phyloP scores from a whole-genome alignment of 92 coral and sea anemone genomes.

The Paramuricea clavata region DNA sequence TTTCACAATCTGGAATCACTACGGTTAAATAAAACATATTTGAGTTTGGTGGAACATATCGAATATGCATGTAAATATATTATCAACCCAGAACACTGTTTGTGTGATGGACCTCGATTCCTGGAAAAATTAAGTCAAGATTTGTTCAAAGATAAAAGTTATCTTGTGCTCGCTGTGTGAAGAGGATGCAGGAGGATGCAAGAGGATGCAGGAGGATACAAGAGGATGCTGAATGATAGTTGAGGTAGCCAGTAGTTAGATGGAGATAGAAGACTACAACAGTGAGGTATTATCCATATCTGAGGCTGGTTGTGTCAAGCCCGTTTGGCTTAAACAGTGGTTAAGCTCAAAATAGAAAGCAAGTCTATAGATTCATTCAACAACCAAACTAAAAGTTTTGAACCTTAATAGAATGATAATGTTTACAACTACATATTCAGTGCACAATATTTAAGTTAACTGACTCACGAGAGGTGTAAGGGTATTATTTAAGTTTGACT shows the following conservation, averaged over 20 bases:
- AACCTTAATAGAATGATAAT: too few species aligned
- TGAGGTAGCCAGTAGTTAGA: neutral
- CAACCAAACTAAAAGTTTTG: too few species aligned
- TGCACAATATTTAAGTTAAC: too few species aligned
- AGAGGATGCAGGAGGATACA: neutral
- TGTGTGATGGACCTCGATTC: slow-evolving; percentile 84
- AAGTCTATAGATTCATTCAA: too few species aligned
- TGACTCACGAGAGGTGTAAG: too few species aligned
- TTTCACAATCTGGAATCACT: slow-evolving; percentile 75
- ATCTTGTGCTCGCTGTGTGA: slow-evolving; percentile 69
- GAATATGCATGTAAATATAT: slow-evolving; percentile 77
- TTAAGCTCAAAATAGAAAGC: too few species aligned
- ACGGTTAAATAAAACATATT: slow-evolving; percentile 80
- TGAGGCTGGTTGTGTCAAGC: too few species aligned
- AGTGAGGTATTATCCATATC: neutral
- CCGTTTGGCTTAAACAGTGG: too few species aligned
- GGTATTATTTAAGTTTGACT: too few species aligned
- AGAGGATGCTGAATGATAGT: neutral
- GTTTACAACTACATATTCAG: too few species aligned
- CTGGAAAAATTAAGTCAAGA: slow-evolving; percentile 70
- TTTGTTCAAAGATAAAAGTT: slow-evolving; percentile 74
- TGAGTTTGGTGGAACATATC: slow-evolving; percentile 66
- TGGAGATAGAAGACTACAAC: neutral
- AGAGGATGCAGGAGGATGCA: neutral
- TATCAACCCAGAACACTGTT: slow-evolving; percentile 82